These are phyloP conservation scores for Gymnosoma rotundatum DNA, from an alignment of 2,888 invertebrate genomes.

Conservation along the genomic window DNA sequence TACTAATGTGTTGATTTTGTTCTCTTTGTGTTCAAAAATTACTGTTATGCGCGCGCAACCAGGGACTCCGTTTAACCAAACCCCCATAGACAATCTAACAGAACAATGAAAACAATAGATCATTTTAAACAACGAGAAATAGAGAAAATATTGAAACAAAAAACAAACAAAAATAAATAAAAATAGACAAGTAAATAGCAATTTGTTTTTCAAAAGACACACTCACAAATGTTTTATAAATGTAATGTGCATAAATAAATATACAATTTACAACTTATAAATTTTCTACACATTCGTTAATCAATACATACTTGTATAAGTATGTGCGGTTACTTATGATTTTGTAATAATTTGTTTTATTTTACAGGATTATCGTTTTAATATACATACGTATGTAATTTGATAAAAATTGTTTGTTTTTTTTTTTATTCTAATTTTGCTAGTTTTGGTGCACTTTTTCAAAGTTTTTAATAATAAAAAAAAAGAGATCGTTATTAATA, in stretches of 20 bases:
- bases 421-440: too few species aligned
- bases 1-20: conserved; percentile 43
- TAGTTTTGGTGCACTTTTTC: too few species aligned
- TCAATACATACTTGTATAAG: not conserved
- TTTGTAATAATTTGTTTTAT: too few species aligned
- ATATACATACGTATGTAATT: too few species aligned
- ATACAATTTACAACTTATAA: not conserved
- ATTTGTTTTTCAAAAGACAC: conserved; percentile 29
- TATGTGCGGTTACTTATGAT: not conserved
- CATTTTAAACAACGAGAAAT: conserved; percentile 52
- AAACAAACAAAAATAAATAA: conserved; percentile 21
- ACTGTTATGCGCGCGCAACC: conserved; percentile 67
- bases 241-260: not conserved
- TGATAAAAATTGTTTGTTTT: too few species aligned
- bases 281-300: not conserved
- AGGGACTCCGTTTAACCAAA: conserved; percentile 52
- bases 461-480: too few species aligned
- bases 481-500: too few species aligned
- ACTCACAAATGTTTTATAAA: too few species aligned
- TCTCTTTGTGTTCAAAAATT: conserved; percentile 56
- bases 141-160: conserved; percentile 12
- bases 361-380: too few species aligned
- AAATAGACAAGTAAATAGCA: conserved; percentile 47
- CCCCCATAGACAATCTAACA: conserved; percentile 61
- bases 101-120: conserved; percentile 65